Evolutionary conservation across 2,888 invertebrate species (phyloP), one percentile per base, ranked within the genome.

Genomic region (Stratiomys singularior): DNA sequence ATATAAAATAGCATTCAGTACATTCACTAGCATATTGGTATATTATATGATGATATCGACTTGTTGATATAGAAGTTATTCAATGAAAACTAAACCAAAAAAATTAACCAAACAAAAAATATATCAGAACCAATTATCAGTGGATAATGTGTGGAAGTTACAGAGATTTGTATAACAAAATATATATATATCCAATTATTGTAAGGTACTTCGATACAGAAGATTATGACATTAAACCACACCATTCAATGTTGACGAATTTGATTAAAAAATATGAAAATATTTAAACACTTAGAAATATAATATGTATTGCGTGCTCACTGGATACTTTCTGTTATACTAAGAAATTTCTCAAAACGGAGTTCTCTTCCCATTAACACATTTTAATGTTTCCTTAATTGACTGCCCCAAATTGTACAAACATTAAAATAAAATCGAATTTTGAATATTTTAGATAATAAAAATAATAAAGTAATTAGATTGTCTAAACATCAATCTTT

Each of bases 21-120:
- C 86, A 87, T 87, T 86, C 86, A 87, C 86, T 86, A 86, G 86
- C 86, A 86, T 83, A 85, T 83, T 85, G 85, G 83, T 52, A 60
- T 47, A 66, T 78, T 72, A 58, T 46, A 25, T 66, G n/a, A 25
- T 46, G 28, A 46, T 69, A 18, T 47, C 47, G 46, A 46, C 5
- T 69, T 46, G 3, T 25, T 47, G 46, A 67, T 67, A 47, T 69
- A 44, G 13, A 15, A 25, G n/a, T n/a, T n/a, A 63, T 21, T 77
- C 25, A 72, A 52, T 71, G 37, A 9, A 60, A 58, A 52, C 52
- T 52, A 47, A 58, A n/a, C n/a, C 47, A 66, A 30, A n/a, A 28
- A 47, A 64, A 66, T n/a, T 30, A 52, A 25, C 18, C 15, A 71
- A 60, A 52, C 21, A 60, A 77, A 47, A 56, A 23, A 4, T 15